Conservation (phyloP, 2,888 invertebrate genomes). For the Drosophila acutilabella region DNA sequence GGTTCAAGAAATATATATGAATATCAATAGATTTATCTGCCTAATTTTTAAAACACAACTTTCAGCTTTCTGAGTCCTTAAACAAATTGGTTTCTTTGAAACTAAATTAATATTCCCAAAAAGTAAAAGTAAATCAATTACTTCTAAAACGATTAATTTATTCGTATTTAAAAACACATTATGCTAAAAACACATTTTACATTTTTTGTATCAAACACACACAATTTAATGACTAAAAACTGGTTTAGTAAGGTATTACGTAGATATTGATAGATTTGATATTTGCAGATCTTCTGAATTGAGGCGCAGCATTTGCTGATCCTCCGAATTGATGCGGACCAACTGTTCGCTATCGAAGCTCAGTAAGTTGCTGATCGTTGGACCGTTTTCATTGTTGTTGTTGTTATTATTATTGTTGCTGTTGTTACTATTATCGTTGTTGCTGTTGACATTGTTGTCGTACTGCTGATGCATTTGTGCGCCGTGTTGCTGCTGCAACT, state of each 20-base stretch:
- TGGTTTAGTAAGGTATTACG: slow-evolving; percentile 63
- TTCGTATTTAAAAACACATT: slow-evolving; percentile 62
- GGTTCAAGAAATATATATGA: background rate
- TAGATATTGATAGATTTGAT: slow-evolving; percentile 85
- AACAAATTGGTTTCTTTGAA: too few species aligned
- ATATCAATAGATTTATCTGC: too few species aligned
- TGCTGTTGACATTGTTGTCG: slow-evolving; percentile 51
- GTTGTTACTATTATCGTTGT: slow-evolving; percentile 24
- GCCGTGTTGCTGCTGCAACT: slow-evolving; percentile 60
- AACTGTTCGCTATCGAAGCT: slow-evolving; percentile 86
- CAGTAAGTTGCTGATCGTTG: slow-evolving; percentile 83
- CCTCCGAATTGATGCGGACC: slow-evolving; percentile 86
- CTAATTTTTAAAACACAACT: too few species aligned
- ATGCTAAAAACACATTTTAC: slow-evolving; percentile 71
- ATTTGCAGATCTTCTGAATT: slow-evolving; percentile 86
- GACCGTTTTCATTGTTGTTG: slow-evolving; percentile 76
- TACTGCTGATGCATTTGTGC: slow-evolving; percentile 64
- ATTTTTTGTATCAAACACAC: slow-evolving; percentile 48
- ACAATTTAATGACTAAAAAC: slow-evolving; percentile 44
- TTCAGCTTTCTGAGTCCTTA: too few species aligned
- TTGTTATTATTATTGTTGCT: slow-evolving; percentile 42
- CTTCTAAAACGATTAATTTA: slow-evolving; percentile 67
- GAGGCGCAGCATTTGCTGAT: slow-evolving; percentile 85
- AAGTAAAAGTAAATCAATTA: background rate
- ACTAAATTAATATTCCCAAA: too few species aligned